phyloP scores from a whole-genome alignment of 1,140 invertebrate species.

The Leptonema lineaticorne region DNA sequence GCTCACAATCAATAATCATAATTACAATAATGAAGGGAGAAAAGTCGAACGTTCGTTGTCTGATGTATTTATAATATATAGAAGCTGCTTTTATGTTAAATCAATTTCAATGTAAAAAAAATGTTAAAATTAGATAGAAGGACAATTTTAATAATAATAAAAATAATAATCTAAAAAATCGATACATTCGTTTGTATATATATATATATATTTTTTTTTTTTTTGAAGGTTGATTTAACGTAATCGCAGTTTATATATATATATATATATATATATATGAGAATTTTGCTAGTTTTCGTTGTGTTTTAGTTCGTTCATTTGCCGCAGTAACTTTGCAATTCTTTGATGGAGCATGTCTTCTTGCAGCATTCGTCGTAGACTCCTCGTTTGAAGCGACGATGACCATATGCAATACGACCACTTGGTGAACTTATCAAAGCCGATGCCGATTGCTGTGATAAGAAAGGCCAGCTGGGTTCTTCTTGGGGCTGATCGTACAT shows the following conservation, averaged over 20 bases:
- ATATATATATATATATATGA: not conserved
- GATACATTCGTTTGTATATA: no score
- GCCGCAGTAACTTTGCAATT: conserved; percentile 29
- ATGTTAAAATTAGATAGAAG: not conserved
- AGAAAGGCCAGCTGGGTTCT: conserved; percentile 34
- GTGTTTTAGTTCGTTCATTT: not conserved
- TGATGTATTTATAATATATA: no score
- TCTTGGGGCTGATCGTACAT: conserved; percentile 26
- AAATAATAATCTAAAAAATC: no score
- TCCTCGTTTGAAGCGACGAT: conserved; percentile 36
- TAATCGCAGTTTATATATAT: not conserved
- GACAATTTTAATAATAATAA: no score
- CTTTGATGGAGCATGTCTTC: conserved; percentile 38
- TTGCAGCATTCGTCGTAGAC: conserved; percentile 43
- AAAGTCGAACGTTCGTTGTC: not conserved
- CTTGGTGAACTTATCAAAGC: conserved; percentile 16
- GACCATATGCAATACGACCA: not conserved
- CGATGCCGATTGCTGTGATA: conserved; percentile 29
- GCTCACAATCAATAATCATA: not conserved
- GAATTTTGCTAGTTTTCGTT: not conserved
- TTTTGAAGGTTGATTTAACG: not conserved
- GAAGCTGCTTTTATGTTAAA: not conserved
- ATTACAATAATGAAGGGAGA: no score
- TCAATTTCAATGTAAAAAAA: not conserved
- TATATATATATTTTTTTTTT: no score